Conservation (phyloP, 1,140 invertebrate genomes). For the Trissolcus basalis region DNA sequence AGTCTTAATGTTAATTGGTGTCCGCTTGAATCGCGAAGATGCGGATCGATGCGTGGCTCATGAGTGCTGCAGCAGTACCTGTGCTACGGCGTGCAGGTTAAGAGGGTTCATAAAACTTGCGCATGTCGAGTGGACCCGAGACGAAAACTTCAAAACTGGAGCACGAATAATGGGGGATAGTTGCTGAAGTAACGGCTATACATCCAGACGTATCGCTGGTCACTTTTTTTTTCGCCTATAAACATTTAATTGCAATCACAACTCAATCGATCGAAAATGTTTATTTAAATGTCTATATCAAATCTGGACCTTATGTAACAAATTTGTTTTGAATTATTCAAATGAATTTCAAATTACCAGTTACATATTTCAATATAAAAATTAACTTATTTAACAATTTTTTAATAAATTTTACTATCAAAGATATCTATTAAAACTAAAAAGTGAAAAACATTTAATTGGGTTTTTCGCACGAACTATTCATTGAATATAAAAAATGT, state of each 20-base stretch:
- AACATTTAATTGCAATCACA: slow-evolving; percentile 26
- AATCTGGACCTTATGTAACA: too few species aligned
- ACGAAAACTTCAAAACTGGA: slow-evolving; percentile 63
- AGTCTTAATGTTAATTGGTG: slow-evolving; percentile 33
- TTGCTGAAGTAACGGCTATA: slow-evolving; percentile 32
- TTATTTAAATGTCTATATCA: too few species aligned
- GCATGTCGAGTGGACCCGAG: slow-evolving; percentile 62
- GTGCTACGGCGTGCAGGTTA: slow-evolving; percentile 36
- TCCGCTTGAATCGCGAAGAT: slow-evolving; percentile 23
- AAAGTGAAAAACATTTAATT: too few species aligned
- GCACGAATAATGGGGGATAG: slow-evolving; percentile 53
- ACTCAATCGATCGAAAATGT: slow-evolving; percentile 10
- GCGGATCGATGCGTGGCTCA: slow-evolving; percentile 43
- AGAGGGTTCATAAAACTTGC: slow-evolving; percentile 61
- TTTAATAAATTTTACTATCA: too few species aligned
- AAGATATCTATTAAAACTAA: too few species aligned
- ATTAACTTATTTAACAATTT: too few species aligned
- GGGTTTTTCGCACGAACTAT: too few species aligned
- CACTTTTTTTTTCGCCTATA: slow-evolving; percentile 28
- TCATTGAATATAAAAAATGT: too few species aligned
- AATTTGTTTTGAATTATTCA: too few species aligned
- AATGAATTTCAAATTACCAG: too few species aligned
- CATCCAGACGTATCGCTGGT: slow-evolving; percentile 21
- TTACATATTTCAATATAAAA: too few species aligned
- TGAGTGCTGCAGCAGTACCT: slow-evolving; percentile 42